Evolutionary conservation across 30 jellyfish, hydroid and myxozoan species (phyloP).

Genomic region (Sanderia malayensis): DNA sequence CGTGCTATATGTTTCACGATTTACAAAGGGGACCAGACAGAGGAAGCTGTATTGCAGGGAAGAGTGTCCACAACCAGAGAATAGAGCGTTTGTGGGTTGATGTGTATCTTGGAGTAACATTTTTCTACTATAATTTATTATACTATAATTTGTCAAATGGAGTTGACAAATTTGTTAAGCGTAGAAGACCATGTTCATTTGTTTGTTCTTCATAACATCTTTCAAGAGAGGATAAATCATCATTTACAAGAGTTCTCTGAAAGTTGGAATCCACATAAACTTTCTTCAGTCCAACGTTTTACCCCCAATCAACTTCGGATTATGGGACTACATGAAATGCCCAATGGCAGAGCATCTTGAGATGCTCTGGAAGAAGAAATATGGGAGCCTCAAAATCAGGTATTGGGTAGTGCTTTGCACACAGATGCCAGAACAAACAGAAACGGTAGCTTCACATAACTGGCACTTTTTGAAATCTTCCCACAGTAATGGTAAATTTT

Average conservation of each 20-base stretch:
- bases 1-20: conserved; percentile 24
- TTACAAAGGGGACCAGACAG: conserved; percentile 29
- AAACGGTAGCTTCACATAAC: too few species aligned
- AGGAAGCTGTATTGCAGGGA: conserved; percentile 32
- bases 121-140: not conserved
- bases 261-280: conserved; percentile 19
- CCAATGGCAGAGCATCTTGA: too few species aligned
- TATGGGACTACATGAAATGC: conserved; percentile 9
- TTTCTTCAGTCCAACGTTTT: not conserved
- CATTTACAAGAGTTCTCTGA: not conserved
- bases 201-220: conserved; percentile 1
- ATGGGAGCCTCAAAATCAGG: too few species aligned
- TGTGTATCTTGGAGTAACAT: not conserved
- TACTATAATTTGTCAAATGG: conserved; percentile 3
- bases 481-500: too few species aligned
- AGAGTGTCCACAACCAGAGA: conserved; percentile 15
- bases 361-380: too few species aligned
- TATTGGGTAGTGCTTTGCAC: too few species aligned
- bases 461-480: too few species aligned
- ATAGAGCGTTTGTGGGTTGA: conserved; percentile 29
- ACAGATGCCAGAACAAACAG: too few species aligned
- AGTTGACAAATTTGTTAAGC: not conserved
- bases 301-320: conserved; percentile 34
- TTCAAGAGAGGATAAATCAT: not conserved
- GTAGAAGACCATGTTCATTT: conserved; percentile 1